These are phyloP conservation scores for Melinopterus prodromus DNA, from an alignment of 2,888 invertebrate genomes.

Conservation along the genomic window DNA sequence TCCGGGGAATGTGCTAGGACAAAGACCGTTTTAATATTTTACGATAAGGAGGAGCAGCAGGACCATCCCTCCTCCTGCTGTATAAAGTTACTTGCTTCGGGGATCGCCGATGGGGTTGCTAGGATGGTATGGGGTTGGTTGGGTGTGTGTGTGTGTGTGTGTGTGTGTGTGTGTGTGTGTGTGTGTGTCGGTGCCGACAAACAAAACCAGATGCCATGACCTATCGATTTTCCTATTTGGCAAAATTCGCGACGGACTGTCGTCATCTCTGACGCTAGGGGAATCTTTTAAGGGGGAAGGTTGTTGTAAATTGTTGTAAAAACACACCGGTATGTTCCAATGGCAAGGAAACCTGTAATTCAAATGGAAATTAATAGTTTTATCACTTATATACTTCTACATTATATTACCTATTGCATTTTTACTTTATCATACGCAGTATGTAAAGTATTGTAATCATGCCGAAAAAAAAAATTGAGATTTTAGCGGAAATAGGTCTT, in stretches of 20 bases:
- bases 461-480: too few species aligned
- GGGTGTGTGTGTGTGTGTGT: background rate
- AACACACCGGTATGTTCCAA: too few species aligned
- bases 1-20: conserved; percentile 4
- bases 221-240: background rate
- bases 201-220: conserved; percentile 4
- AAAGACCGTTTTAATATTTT: conserved; percentile 4
- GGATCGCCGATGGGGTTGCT: background rate
- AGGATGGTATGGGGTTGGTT: background rate
- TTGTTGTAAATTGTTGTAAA: too few species aligned
- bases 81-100: background rate
- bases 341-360: too few species aligned
- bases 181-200: background rate
- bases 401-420: too few species aligned
- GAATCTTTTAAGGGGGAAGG: background rate
- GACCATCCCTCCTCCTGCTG: background rate
- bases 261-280: background rate
- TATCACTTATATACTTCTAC: too few species aligned
- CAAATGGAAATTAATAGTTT: too few species aligned
- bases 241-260: background rate
- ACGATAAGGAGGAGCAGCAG: background rate
- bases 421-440: too few species aligned
- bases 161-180: background rate
- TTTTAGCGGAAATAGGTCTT: too few species aligned
- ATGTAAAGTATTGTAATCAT: too few species aligned